Base-by-base conservation (phyloP, 92 coral and sea anemone species). In the Montipora capitata region DNA sequence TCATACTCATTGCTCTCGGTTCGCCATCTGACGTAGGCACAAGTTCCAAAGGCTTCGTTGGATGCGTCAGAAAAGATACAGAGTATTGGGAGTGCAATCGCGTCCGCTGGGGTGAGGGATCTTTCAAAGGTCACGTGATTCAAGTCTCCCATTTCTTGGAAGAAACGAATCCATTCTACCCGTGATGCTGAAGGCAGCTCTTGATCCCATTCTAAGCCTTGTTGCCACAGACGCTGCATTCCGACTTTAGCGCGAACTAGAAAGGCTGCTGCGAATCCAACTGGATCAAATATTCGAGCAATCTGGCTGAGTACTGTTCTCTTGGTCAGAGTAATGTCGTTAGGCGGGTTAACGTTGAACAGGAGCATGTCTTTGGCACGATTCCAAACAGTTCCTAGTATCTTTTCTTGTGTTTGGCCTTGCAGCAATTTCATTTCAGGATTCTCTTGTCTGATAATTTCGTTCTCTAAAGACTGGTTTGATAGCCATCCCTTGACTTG, bases 401-500 rank as follows among this genome's bases (percentile, higher is more conserved):
- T 83, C 57, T 85, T 89, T 73, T 89, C 93, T 78, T 92, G 93
- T 13, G 49, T 40, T 49, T 5, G 20, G 11, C 85, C 85, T 74
- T 45, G 77, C 52, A 77, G 42, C 27, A 83, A 17, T 51, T 68
- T 77, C 71, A 48, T 63, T 40, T 68, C 27, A 2, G 62, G 41
- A 20, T 72, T 74, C 64, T 71, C 91, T 12, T 42, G 64, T 41
- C 10, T 56, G 45, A 14, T 3, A 66, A 67, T 76, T 75, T 63
- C 74, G n/a, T 65, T 17, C 49, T 85, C 76, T 39, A 79, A 52
- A 49, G 67, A 6, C 39, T 44, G 39, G 80, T 89, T 89, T 40
- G 96, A 89, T 10, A 78, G 78, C 95, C 93, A 92, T 20, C 89
- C 90, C 72, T 92, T 92, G 27, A 92, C 92, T 45, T 85, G 85